Evolutionary conservation across 2,113 vertebrate species (phyloP).

Genomic region (Prunella himalayana): DNA sequence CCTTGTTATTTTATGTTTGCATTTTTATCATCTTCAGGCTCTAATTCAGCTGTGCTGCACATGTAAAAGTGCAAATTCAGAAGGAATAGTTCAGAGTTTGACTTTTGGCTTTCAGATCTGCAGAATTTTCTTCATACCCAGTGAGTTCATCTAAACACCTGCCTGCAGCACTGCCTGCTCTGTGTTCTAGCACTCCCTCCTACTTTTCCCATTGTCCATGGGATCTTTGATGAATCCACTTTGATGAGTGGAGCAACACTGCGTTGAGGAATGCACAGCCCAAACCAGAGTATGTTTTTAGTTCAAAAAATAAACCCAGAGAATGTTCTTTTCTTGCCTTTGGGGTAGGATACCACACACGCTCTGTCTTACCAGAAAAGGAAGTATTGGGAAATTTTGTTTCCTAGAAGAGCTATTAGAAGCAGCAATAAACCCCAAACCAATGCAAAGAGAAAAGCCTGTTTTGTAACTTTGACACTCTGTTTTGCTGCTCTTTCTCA

Average conservation of each 20-base stretch:
- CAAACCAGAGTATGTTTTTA: background rate
- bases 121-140: background rate
- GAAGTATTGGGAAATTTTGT: slow-evolving; percentile 28
- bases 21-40: background rate
- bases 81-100: background rate
- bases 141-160: background rate
- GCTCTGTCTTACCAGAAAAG: slow-evolving; percentile 1
- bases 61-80: background rate
- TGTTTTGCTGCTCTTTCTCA: background rate
- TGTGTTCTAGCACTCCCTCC: background rate
- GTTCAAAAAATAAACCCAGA: background rate
- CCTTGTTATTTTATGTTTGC: background rate
- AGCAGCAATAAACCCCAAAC: background rate
- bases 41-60: background rate
- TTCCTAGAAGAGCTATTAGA: slow-evolving; percentile 20
- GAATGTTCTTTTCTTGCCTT: background rate
- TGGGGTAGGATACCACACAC: background rate
- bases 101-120: background rate
- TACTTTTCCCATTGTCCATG: background rate
- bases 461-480: background rate
- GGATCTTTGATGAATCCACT: background rate
- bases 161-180: background rate
- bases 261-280: background rate
- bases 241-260: background rate
- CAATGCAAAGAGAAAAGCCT: background rate